These are phyloP conservation scores for Pogona vitticeps DNA, from an alignment of 2,113 vertebrate species.

Conservation along the genomic window DNA sequence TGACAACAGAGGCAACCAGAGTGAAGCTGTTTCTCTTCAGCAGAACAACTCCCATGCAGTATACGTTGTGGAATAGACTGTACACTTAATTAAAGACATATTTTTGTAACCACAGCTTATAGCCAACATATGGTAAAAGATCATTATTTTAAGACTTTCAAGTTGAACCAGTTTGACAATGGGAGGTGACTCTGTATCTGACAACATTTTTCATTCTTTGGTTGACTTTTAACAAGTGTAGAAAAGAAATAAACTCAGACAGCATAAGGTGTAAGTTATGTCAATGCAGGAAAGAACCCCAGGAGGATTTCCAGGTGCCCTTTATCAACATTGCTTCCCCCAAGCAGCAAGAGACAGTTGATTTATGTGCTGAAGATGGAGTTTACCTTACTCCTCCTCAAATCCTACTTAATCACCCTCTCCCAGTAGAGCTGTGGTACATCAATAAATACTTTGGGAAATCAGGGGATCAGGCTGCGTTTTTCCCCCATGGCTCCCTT, in stretches of 20 bases:
- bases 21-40: conserved; percentile 59
- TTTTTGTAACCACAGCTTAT: conserved; percentile 76
- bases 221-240: conserved; percentile 72
- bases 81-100: conserved; percentile 76
- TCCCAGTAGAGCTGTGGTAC: not conserved
- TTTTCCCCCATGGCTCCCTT: not conserved
- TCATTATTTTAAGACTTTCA: conserved; percentile 76
- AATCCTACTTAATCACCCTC: conserved; percentile 21
- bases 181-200: conserved; percentile 71
- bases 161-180: conserved; percentile 73
- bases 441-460: conserved; percentile 23
- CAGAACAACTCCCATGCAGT: conserved; percentile 54
- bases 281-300: not conserved
- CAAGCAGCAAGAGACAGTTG: not conserved
- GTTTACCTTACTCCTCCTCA: conserved; percentile 12
- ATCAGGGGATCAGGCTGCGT: not conserved
- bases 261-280: conserved; percentile 55
- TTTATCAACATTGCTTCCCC: conserved; percentile 37
- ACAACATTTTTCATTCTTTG: conserved; percentile 60
- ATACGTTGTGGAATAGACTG: conserved; percentile 56
- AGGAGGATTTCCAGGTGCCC: not conserved
- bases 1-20: conserved; percentile 33
- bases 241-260: conserved; percentile 71
- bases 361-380: conserved; percentile 31
- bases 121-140: conserved; percentile 76